These are phyloP conservation scores for Girardinichthys multiradiatus DNA, from an alignment of 2,113 vertebrate species.

Conservation along the genomic window DNA sequence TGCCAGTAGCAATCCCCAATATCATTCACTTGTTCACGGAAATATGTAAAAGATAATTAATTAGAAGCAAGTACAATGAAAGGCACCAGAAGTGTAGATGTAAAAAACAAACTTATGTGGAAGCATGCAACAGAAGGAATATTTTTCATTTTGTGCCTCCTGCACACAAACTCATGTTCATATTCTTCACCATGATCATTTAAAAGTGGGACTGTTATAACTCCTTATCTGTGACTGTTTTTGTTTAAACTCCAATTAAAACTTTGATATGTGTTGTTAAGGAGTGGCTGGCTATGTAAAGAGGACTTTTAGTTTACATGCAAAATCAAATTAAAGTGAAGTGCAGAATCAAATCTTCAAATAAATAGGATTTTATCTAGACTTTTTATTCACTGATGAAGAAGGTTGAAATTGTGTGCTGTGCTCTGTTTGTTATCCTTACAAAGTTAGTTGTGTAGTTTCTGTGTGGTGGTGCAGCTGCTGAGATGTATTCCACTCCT, in stretches of 20 bases:
- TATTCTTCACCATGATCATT: background rate
- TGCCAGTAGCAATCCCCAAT: background rate
- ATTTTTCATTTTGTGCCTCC: background rate
- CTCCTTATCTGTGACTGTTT: background rate
- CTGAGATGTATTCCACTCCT: constrained; percentile 18
- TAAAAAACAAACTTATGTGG: background rate
- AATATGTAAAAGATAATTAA: background rate
- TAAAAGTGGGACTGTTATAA: background rate
- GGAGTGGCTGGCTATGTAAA: background rate
- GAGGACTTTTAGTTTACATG: background rate
- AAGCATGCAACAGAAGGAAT: background rate
- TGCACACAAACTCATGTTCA: background rate
- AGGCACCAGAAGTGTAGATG: background rate
- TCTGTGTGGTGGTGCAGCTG: background rate
- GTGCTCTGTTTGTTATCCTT: background rate
- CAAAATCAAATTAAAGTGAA: background rate
- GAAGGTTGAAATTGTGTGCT: background rate
- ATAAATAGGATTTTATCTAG: background rate
- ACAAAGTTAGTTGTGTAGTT: background rate
- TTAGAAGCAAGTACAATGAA: background rate
- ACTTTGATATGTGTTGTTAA: background rate
- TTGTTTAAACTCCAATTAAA: background rate
- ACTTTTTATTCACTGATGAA: background rate
- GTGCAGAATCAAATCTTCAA: background rate
- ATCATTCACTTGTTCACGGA: background rate